Percentiles rank a stretch among this genome's conserved stretches.
Conservation (phyloP, 2,888 invertebrate genomes). For the Phasia obesa region DNA sequence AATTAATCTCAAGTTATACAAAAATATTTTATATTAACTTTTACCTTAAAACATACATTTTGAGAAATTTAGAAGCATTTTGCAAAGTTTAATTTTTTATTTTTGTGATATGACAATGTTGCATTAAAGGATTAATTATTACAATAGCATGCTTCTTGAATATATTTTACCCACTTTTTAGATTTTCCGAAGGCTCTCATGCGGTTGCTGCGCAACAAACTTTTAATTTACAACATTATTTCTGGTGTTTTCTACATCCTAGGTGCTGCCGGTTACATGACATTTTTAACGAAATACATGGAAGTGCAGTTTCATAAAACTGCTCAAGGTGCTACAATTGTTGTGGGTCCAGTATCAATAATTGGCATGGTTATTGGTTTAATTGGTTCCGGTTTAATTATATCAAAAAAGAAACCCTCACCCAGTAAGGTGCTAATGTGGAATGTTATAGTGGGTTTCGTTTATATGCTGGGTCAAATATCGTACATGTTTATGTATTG, state of each 20-base stretch:
- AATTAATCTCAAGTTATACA: no score
- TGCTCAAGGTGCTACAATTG: conserved; percentile 86
- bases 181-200: conserved; percentile 85
- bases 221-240: conserved; percentile 86
- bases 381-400: conserved; percentile 84
- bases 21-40: no score
- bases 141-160: background rate
- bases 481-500: conserved; percentile 85
- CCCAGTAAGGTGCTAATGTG: conserved; percentile 85
- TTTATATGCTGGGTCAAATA: conserved; percentile 84
- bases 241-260: conserved; percentile 87
- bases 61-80: no score
- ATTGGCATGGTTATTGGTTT: conserved; percentile 85
- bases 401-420: conserved; percentile 85
- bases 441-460: conserved; percentile 85
- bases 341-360: conserved; percentile 86
- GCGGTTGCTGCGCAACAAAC: conserved; percentile 85
- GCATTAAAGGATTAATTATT: no score
- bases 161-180: conserved; percentile 17
- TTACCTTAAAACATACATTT: no score
- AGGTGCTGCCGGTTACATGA: conserved; percentile 86
- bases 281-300: conserved; percentile 89
- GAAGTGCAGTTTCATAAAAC: conserved; percentile 88
- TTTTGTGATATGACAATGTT: no score
- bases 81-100: no score